Percentiles rank a stretch among this genome's conserved stretches.
phyloP scores from a whole-genome alignment of 2,797 vertebrate species.

The Mus minutoides region DNA sequence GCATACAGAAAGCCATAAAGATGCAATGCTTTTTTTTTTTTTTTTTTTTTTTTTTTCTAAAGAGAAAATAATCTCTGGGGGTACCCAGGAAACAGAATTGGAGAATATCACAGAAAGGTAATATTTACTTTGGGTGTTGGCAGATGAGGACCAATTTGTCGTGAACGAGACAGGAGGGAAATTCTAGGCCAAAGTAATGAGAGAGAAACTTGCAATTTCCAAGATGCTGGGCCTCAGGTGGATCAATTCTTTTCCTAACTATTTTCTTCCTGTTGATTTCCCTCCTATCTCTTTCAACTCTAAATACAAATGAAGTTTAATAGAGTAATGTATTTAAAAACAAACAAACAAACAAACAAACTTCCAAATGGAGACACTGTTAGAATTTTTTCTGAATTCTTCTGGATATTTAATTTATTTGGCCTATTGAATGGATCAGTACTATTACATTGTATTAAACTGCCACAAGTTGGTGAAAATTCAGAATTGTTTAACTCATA shows the following conservation, averaged over 20 bases:
- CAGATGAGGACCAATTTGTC: neutral
- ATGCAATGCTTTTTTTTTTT: neutral
- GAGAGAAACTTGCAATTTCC: neutral
- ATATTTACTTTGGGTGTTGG: neutral
- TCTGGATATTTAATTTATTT: neutral
- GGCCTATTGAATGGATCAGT: neutral
- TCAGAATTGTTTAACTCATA: neutral
- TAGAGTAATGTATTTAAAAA: neutral
- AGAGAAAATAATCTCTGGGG: neutral
- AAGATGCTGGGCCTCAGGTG: neutral
- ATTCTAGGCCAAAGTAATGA: neutral
- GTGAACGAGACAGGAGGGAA: neutral
- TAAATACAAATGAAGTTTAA: neutral
- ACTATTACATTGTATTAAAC: neutral
- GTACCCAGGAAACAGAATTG: neutral
- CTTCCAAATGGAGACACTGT: neutral
- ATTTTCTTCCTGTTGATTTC: neutral
- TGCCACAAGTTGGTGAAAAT: neutral
- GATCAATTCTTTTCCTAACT: neutral
- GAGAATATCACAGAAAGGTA: neutral
- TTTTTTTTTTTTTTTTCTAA: neutral
- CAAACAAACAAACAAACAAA: neutral
- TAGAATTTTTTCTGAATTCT: neutral
- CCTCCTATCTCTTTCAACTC: neutral
- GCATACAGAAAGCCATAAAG: neutral